Percentiles rank a stretch among this genome's conserved stretches.
These are phyloP conservation scores for Drosophila kokeensis DNA, from an alignment of 2,888 invertebrate species.

Conservation along the genomic window DNA sequence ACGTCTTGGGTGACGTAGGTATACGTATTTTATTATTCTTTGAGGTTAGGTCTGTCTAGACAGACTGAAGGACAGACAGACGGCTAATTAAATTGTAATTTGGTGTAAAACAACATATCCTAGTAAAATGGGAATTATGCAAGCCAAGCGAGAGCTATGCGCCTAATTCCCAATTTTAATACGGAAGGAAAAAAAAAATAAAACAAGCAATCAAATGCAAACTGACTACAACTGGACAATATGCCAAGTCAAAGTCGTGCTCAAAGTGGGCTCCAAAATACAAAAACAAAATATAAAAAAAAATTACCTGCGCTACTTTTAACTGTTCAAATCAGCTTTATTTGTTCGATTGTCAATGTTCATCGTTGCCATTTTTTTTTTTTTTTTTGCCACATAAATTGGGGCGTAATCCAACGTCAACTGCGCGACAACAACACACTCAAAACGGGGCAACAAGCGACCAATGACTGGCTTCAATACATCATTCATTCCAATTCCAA, in stretches of 20 bases:
- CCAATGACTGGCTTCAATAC: constrained; percentile 35
- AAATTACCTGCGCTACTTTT: constrained; percentile 29
- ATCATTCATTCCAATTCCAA: constrained; percentile 38
- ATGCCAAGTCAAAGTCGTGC: constrained; percentile 48
- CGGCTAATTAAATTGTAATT: constrained; percentile 43
- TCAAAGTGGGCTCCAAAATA: constrained; percentile 27
- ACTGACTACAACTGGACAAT: constrained; percentile 45
- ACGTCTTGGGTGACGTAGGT: constrained; percentile 16
- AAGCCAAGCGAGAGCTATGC: constrained; percentile 38
- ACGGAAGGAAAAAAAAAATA: constrained; percentile 13
- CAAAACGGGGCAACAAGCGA: constrained; percentile 1
- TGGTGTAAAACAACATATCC: background rate
- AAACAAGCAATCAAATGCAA: constrained; percentile 3
- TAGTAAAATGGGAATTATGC: constrained; percentile 37
- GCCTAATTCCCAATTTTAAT: constrained; percentile 61
- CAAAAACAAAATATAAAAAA: background rate
- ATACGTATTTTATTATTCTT: background rate
- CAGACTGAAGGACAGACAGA: background rate
- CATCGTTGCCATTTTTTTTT: constrained; percentile 14
- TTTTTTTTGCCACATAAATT: constrained; percentile 29
- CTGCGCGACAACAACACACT: constrained; percentile 5
- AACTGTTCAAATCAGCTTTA: constrained; percentile 42
- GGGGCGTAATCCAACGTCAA: constrained; percentile 38
- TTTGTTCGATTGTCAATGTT: constrained; percentile 29
- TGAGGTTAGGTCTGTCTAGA: constrained; percentile 13